Percentiles rank a stretch among this genome's conserved stretches.
These are phyloP conservation scores for Trididemnum miniatum DNA, from an alignment of 23 tunicate genomes.

Conservation along the genomic window DNA sequence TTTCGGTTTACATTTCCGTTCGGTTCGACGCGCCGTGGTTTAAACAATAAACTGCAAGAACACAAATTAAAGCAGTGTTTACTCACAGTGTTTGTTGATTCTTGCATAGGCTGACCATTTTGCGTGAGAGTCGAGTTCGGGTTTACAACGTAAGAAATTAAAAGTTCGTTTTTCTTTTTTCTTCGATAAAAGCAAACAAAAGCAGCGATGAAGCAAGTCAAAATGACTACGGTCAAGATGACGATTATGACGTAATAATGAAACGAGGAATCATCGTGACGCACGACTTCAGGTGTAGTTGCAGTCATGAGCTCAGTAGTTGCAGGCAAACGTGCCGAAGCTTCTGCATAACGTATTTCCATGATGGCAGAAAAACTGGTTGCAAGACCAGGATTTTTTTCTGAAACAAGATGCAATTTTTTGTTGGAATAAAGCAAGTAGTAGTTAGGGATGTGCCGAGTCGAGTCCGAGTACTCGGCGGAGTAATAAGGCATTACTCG, in stretches of 20 bases:
- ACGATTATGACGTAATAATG: constrained; percentile 10
- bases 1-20: too few species aligned
- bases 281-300: neutral
- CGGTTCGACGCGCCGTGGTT: too few species aligned
- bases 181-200: neutral
- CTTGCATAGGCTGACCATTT: too few species aligned
- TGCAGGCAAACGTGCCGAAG: neutral
- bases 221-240: neutral
- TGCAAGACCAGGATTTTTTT: neutral
- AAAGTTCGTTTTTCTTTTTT: neutral
- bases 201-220: neutral
- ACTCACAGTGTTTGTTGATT: too few species aligned
- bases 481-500: too few species aligned
- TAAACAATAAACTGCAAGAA: too few species aligned
- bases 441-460: too few species aligned
- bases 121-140: constrained; percentile 15
- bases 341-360: neutral
- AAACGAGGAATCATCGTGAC: neutral
- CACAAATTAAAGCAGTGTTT: too few species aligned
- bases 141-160: neutral
- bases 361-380: neutral
- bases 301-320: neutral
- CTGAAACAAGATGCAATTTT: too few species aligned
- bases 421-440: too few species aligned
- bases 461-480: too few species aligned